Evolutionary conservation across 2,797 vertebrate genomes (phyloP).

Genomic region (Helarctos malayanus): DNA sequence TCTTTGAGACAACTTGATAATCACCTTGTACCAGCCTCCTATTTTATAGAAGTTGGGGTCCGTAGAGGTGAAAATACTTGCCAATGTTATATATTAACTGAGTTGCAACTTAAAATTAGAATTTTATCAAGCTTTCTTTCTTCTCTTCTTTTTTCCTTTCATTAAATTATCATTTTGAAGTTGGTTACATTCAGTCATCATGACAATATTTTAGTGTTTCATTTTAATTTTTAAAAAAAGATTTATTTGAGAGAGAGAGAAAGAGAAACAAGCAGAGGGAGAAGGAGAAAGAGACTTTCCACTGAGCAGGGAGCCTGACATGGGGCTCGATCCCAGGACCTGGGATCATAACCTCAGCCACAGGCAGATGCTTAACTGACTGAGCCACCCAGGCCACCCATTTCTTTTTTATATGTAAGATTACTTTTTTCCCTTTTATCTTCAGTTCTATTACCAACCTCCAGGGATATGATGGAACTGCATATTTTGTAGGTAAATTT

Average conservation of each 20-base stretch:
- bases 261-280: neutral
- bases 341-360: neutral
- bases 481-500: neutral
- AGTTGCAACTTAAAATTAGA: conserved; percentile 36
- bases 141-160: neutral
- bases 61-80: conserved; percentile 8
- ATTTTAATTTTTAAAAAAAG: neutral
- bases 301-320: neutral
- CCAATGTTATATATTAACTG: neutral
- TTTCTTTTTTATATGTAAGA: neutral
- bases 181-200: neutral
- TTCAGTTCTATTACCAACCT: neutral
- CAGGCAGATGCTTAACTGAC: neutral
- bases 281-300: neutral
- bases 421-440: neutral
- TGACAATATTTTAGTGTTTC: neutral
- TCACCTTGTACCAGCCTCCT: neutral
- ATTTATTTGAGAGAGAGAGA: neutral
- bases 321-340: neutral
- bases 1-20: neutral
- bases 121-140: neutral
- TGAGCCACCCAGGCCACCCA: neutral
- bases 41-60: conserved; percentile 5
- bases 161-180: neutral
- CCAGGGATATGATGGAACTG: neutral